phyloP scores from a whole-genome alignment of 2,888 invertebrate species.

The Heliconius charithonia region DNA sequence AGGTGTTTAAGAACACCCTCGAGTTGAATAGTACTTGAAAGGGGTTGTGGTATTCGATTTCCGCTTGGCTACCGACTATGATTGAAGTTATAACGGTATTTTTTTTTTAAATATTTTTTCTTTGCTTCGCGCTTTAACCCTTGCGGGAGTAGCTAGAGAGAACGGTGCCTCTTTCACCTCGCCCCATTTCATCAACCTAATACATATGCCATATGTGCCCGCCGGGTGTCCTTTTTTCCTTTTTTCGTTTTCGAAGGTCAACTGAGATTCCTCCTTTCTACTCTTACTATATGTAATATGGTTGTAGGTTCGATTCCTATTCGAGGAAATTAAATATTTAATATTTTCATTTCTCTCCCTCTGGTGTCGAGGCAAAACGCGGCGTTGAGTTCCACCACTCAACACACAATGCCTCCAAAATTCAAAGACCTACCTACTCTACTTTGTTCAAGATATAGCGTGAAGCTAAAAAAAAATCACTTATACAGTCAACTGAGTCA shows the following conservation, averaged over 20 bases:
- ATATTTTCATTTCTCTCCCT: too few species aligned
- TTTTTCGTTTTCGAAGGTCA: background rate
- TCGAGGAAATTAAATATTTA: too few species aligned
- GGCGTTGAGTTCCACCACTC: too few species aligned
- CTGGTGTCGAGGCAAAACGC: too few species aligned
- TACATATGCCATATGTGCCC: too few species aligned
- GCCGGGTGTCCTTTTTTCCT: too few species aligned
- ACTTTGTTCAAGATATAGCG: too few species aligned
- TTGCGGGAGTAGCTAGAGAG: background rate
- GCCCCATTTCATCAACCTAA: too few species aligned
- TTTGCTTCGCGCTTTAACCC: background rate
- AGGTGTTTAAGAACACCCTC: slow-evolving; percentile 20
- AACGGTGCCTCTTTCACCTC: background rate
- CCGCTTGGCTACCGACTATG: background rate
- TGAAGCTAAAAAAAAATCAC: background rate
- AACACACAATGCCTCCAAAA: too few species aligned
- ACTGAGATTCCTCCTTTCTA: background rate
- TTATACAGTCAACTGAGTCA: background rate
- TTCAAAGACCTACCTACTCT: too few species aligned
- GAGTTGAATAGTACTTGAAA: slow-evolving; percentile 7
- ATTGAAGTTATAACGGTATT: slow-evolving; percentile 1
- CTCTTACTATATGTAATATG: background rate
- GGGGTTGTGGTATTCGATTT: background rate
- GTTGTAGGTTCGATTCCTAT: too few species aligned
- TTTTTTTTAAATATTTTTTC: too few species aligned